Conservation (phyloP, 2,888 invertebrate species). For the Metopia argyrocephala region DNA sequence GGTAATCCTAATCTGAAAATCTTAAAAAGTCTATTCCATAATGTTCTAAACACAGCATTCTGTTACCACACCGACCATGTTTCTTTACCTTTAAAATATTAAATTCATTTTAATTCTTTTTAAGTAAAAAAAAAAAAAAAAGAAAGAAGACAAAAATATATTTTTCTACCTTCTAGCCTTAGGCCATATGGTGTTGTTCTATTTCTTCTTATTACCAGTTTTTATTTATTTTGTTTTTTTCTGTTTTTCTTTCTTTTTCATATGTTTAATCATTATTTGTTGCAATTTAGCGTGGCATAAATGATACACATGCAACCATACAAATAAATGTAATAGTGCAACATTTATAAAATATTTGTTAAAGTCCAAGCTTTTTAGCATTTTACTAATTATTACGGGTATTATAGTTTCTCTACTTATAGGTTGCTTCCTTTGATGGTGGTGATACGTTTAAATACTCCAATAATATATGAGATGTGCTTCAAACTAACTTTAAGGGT, state of each 20-base stretch:
- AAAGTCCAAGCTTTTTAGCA: constrained; percentile 64
- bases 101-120: constrained; percentile 61
- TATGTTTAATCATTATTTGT: constrained; percentile 57
- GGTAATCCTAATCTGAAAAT: too few relatives aligned
- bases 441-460: neutral
- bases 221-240: neutral
- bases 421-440: neutral
- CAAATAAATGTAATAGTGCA: constrained; percentile 31
- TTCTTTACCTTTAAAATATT: constrained; percentile 34
- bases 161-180: constrained; percentile 40
- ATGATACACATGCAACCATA: constrained; percentile 15
- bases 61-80: too few relatives aligned
- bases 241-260: neutral
- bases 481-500: neutral
- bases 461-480: neutral
- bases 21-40: too few relatives aligned
- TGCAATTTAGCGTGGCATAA: constrained; percentile 58
- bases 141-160: too few relatives aligned
- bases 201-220: constrained; percentile 60
- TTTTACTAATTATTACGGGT: constrained; percentile 65
- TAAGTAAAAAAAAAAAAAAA: too few relatives aligned
- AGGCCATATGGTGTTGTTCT: constrained; percentile 56
- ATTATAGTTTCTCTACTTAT: constrained; percentile 48
- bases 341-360: constrained; percentile 53
- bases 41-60: too few relatives aligned